Base-by-base conservation (phyloP, 1,140 invertebrate species). In the Heliothis subflexa region DNA sequence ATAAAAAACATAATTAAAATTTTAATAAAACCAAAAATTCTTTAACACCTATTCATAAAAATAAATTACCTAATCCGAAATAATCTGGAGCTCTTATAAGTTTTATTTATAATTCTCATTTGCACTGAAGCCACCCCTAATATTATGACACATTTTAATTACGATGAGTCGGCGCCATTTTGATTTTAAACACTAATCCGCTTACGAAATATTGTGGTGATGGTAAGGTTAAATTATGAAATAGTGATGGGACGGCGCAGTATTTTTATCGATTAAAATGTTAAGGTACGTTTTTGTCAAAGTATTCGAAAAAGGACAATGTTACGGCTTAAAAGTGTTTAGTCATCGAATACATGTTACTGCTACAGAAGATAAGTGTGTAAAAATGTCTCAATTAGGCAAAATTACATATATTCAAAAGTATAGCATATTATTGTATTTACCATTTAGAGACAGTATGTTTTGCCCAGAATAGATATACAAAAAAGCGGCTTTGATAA, bases 81-180 rank as follows among this genome's bases (percentile, higher is more conserved):
- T 77, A 68, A 68, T 54, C 18, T 25, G 25, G 12, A 62, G 45
- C 50, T 50, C 62, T 47, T 66, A 55, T 68, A 68, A 57, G 62
- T 47, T 47, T 47, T 77, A 80, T 62, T 64, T 77, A 71, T 80
- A 79, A 77, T 77, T 80, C 76, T 75, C 82, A 85, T 84, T 81
- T 72, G 73, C 81, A 71, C 61, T 83, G 11, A 13, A 47, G 54
- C 28, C 74, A 79, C 85, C 86, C 83, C 81, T 83, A 88, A 87
- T 91, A 88, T 91, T 90, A 87, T 90, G 91, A 92, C 91, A 93
- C 88, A 91, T 92, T 93, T 93, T 93, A 93, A 93, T 93, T 92
- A 92, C 81, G 64, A 78, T 62, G 61, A 47, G 57, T 66, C 62
- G 72, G 50, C 76, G 87, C 90, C 86, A 91, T 93, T 94, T 92